Evolutionary conservation across 1,140 invertebrate species (phyloP), one percentile per base, ranked within the genome.

Genomic region (Sitodiplosis mosellana): DNA sequence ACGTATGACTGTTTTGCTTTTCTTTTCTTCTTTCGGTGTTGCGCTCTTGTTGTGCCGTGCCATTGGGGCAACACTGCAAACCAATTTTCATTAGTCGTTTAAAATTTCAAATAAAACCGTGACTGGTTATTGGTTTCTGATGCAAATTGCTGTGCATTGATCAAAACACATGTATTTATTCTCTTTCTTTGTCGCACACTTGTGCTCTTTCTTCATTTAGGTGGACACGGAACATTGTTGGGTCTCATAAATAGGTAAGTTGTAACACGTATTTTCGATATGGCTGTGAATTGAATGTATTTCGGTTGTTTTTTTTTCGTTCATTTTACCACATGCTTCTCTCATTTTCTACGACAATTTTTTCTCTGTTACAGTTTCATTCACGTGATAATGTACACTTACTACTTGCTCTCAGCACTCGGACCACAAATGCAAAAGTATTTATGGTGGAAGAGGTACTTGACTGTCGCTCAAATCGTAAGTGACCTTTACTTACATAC

Each of bases 381-480:
- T 1, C 74, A 69, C 69, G 80, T 80, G 10, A 66, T 87, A 21
- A 89, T 90, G 85, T 90, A 91, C 57, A 66, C 72, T 0, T 90
- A 90, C 59, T 91, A 91, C 56, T 69, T 87, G 56, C 65, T 90
- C 1, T 73, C 87, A 0, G 82, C 85, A 0, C 66, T 89, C 51
- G 86, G 87, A 20, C 86, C 87, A 1, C 65, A 75, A 19, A 76
- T 86, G 59, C 82, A 87, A 59, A 84, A 85, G 57, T 87, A 85
- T 60, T 66, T 92, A 3, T 92, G 87, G 87, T 93, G 88, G 87
- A 93, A 93, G 64, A 87, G 78, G 57, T 81, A 93, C 58, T 72
- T 93, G 10, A 93, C 89, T 1, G 74, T 70, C 18, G 67, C 90
- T 51, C 89, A 93, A 68, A 70, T 91, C 64, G 76, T 88, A 59